Evolutionary conservation across 2,888 invertebrate species (phyloP).

Genomic region (Caenorhabditis sp.): DNA sequence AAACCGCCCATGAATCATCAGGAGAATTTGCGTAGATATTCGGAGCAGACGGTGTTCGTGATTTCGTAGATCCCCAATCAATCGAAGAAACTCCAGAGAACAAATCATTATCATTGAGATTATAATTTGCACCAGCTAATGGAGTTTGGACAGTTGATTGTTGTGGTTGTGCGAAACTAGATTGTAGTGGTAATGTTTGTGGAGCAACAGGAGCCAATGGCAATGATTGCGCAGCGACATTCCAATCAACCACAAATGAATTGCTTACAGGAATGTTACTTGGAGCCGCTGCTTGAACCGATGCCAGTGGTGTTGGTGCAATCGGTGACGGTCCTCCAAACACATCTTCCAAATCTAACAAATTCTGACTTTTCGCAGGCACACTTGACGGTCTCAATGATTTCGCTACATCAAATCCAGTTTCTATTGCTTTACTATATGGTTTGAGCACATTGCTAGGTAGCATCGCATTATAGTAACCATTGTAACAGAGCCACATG

Average conservation of each 20-base stretch:
- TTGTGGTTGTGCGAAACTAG: neutral
- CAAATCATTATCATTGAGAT: slow-evolving; percentile 18
- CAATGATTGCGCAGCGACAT: slow-evolving; percentile 13
- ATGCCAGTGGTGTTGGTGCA: neutral
- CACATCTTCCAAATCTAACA: slow-evolving; percentile 47
- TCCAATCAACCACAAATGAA: slow-evolving; percentile 11
- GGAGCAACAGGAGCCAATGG: slow-evolving; percentile 13
- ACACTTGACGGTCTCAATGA: slow-evolving; percentile 11
- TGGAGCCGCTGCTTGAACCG: neutral
- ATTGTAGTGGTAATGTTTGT: neutral
- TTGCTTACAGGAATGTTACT: slow-evolving; percentile 6
- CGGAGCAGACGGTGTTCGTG: neutral
- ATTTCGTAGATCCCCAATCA: slow-evolving; percentile 23
- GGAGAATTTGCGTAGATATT: slow-evolving; percentile 6
- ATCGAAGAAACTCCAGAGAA: slow-evolving; percentile 29
- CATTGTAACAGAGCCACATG: slow-evolving; percentile 52
- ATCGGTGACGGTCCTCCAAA: slow-evolving; percentile 18
- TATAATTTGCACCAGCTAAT: slow-evolving; percentile 16
- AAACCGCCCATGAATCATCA: slow-evolving; percentile 9
- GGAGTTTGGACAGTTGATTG: neutral
- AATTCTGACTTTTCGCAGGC: slow-evolving; percentile 39
- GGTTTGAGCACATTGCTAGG: slow-evolving; percentile 39
- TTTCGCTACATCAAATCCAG: slow-evolving; percentile 21
- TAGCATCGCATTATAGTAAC: slow-evolving; percentile 51
- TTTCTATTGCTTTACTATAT: slow-evolving; percentile 18